A percentile compares a stretch with the other conserved stretches of the same genome.
These are phyloP conservation scores for Pavo muticus DNA, from an alignment of 2,113 vertebrate species.

Conservation along the genomic window DNA sequence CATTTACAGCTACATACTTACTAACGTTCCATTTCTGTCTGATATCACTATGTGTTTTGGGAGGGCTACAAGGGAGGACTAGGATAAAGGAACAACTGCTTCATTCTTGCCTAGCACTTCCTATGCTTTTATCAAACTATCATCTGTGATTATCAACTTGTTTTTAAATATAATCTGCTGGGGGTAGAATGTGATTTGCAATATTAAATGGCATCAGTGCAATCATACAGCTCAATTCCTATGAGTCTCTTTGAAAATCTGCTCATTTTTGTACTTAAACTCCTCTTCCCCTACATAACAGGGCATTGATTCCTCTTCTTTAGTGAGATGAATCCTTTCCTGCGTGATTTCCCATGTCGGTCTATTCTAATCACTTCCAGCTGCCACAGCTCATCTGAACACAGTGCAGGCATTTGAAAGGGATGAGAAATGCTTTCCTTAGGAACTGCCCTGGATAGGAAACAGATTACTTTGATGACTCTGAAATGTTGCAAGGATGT, in stretches of 20 bases:
- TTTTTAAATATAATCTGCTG: slow-evolving; percentile 49
- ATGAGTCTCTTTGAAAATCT: slow-evolving; percentile 46
- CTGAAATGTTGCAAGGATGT: not conserved
- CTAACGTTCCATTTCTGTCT: not conserved
- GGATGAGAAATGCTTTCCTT: not conserved
- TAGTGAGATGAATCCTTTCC: not conserved
- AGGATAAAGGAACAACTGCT: slow-evolving; percentile 16
- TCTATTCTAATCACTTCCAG: slow-evolving; percentile 56
- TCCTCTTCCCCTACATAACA: slow-evolving; percentile 19
- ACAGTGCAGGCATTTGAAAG: rapidly evolving
- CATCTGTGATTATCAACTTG: slow-evolving; percentile 47
- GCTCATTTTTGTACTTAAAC: slow-evolving; percentile 52
- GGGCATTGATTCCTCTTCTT: slow-evolving; percentile 31
- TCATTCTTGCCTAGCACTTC: not conserved
- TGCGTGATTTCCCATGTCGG: slow-evolving; percentile 21
- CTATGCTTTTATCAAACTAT: slow-evolving; percentile 35
- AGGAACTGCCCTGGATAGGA: not conserved
- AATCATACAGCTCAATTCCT: slow-evolving; percentile 21
- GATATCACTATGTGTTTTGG: not conserved
- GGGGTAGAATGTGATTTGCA: slow-evolving; percentile 44
- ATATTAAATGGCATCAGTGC: slow-evolving; percentile 52
- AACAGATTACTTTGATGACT: not conserved
- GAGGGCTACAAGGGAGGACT: not conserved
- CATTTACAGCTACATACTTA: not conserved
- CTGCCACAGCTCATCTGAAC: slow-evolving; percentile 35